Conservation (phyloP, 2,888 invertebrate genomes). For the Idaea aversata region DNA sequence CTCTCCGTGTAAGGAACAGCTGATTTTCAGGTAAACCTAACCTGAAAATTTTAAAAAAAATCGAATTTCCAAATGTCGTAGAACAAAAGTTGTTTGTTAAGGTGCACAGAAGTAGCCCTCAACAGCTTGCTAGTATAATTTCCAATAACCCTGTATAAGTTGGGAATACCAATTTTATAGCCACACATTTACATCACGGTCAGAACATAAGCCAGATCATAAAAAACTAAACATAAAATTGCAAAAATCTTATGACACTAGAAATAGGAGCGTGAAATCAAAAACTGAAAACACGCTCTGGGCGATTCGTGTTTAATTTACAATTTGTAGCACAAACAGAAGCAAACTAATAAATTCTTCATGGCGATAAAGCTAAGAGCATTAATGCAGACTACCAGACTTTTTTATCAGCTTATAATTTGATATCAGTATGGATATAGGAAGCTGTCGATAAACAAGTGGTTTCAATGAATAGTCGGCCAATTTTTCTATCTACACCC, state of each 20-base stretch:
- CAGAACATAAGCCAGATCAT: neutral
- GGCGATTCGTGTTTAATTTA: neutral
- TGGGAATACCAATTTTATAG: neutral
- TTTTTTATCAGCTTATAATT: no score
- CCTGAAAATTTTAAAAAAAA: no score
- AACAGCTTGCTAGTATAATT: no score
- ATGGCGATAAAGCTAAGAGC: neutral
- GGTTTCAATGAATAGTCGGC: neutral
- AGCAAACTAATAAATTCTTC: neutral
- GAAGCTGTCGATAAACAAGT: no score
- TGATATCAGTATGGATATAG: no score
- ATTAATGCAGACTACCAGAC: no score
- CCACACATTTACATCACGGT: neutral
- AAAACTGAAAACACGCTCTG: neutral
- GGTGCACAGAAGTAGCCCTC: no score
- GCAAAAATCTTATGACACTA: neutral
- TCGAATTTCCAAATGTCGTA: no score
- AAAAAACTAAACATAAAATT: neutral
- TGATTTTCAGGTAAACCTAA: no score
- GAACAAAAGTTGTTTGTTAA: no score
- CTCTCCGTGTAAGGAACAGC: no score
- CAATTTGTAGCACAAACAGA: conserved; percentile 2
- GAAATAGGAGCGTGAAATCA: conserved; percentile 6
- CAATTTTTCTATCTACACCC: neutral
- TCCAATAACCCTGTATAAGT: no score